Conservation (phyloP, 2,113 vertebrate species). For the Catharus fuscescens region DNA sequence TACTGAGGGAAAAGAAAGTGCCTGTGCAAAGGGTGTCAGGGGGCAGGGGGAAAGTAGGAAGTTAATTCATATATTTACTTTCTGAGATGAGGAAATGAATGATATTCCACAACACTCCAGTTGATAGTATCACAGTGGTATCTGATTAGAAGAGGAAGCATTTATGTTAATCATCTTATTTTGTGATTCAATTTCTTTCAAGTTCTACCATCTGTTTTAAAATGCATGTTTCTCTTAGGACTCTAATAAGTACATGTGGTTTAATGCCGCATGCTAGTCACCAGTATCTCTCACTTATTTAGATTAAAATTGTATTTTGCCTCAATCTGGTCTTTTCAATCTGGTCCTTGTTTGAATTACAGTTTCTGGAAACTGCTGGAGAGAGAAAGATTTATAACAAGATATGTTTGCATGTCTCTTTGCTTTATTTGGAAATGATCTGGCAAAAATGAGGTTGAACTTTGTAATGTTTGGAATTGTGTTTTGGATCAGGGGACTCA, state of each 20-base stretch:
- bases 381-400: not conserved
- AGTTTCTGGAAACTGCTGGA: not conserved
- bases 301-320: constrained; percentile 31
- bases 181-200: constrained; percentile 60
- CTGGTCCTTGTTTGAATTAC: not conserved
- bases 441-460: not conserved
- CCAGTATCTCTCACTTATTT: not conserved
- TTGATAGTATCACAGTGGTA: constrained; percentile 29
- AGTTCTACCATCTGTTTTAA: constrained; percentile 55
- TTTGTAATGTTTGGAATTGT: not conserved
- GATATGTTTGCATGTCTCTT: not conserved
- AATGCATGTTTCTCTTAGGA: constrained; percentile 26
- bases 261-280: not conserved
- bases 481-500: not conserved
- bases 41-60: fast-evolving
- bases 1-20: not conserved
- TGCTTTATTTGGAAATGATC: constrained; percentile 8
- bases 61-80: not conserved
- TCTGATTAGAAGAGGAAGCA: constrained; percentile 60
- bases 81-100: constrained; percentile 21
- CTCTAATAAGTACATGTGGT: not conserved
- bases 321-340: not conserved
- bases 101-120: not conserved
- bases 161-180: constrained; percentile 53
- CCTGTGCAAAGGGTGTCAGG: not conserved